Conservation (phyloP, 2,888 invertebrate species). For the Lochmaea crataegi region DNA sequence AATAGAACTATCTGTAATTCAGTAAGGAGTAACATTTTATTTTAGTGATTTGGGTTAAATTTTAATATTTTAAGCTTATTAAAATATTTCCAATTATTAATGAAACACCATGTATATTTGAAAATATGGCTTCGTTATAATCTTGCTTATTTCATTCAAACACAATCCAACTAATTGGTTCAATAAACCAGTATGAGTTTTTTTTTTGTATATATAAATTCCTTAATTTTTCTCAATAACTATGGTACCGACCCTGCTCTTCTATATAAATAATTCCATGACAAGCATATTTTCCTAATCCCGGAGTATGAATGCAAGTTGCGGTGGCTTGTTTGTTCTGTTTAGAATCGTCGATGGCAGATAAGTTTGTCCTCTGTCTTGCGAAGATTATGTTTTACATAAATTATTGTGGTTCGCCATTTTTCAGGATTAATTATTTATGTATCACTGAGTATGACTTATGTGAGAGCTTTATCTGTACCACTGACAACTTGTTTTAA, state of each 20-base stretch:
- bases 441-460: constrained; percentile 37
- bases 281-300: constrained; percentile 36
- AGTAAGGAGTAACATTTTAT: too few relatives aligned
- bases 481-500: constrained; percentile 34
- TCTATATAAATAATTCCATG: constrained; percentile 17
- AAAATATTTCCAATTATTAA: too few relatives aligned
- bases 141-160: too few relatives aligned
- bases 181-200: too few relatives aligned
- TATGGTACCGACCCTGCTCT: constrained; percentile 1
- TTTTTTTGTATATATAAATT: too few relatives aligned
- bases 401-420: constrained; percentile 39
- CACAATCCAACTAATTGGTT: too few relatives aligned
- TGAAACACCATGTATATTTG: too few relatives aligned
- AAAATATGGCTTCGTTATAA: too few relatives aligned
- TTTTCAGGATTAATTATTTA: constrained; percentile 44
- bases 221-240: neutral
- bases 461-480: constrained; percentile 41
- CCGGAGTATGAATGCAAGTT: constrained; percentile 31
- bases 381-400: constrained; percentile 42
- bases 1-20: too few relatives aligned
- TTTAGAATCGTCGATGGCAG: constrained; percentile 35
- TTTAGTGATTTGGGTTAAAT: too few relatives aligned
- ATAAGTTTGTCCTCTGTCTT: constrained; percentile 37
- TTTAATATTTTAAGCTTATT: too few relatives aligned
- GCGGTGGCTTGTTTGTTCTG: constrained; percentile 36